A percentile compares a stretch with the other conserved stretches of the same genome.
Conservation (phyloP, 2,797 vertebrate genomes). For the Peromyscus eremicus region DNA sequence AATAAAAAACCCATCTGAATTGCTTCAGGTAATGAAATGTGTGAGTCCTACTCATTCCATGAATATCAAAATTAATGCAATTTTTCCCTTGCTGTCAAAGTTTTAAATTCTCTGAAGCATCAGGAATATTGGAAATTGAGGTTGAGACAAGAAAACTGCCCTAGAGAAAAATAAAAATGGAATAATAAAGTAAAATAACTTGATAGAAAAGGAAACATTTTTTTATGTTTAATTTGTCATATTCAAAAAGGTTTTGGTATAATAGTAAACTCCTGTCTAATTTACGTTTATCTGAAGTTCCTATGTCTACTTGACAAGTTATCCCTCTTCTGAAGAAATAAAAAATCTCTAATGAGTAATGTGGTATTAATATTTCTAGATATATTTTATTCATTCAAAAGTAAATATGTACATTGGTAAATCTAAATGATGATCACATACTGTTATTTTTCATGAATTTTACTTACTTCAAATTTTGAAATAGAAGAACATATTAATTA, state of each 20-base stretch:
- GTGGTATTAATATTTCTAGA: neutral
- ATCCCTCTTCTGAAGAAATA: neutral
- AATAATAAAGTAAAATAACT: slow-evolving; percentile 2
- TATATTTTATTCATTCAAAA: neutral
- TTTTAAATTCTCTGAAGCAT: slow-evolving; percentile 57
- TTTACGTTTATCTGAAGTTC: neutral
- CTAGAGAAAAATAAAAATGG: neutral
- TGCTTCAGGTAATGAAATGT: slow-evolving; percentile 48
- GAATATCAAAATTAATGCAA: slow-evolving; percentile 47
- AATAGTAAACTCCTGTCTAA: slow-evolving; percentile 9
- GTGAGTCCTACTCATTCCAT: slow-evolving; percentile 12
- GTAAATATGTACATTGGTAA: neutral
- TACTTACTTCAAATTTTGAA: neutral
- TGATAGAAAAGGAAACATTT: neutral
- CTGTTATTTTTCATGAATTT: neutral
- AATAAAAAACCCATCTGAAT: slow-evolving; percentile 55
- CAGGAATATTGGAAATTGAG: neutral
- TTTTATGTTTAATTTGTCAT: neutral
- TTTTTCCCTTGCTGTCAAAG: slow-evolving; percentile 4
- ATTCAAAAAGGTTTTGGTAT: neutral
- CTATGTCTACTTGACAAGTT: neutral
- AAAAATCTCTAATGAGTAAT: neutral
- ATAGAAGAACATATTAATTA: neutral
- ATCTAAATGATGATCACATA: neutral
- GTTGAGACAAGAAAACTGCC: neutral